Evolutionary conservation across 2,113 vertebrate genomes (phyloP).

Genomic region (Nibea albiflora): DNA sequence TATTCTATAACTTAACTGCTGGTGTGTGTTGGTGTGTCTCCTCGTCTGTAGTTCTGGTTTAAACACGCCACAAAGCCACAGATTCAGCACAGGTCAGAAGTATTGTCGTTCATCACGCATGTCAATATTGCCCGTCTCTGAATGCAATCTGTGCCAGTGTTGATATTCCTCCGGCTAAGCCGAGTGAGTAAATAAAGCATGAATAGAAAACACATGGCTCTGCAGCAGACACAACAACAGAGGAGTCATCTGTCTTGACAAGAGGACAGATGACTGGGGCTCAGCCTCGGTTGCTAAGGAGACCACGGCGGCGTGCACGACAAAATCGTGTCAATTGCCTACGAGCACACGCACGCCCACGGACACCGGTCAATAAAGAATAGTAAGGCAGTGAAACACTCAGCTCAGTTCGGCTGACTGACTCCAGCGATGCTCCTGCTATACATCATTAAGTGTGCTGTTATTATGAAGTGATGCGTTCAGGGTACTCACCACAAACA

Average conservation of each 20-base stretch:
- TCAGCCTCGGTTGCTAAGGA: slow-evolving; percentile 76
- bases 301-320: slow-evolving; percentile 60
- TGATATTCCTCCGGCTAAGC: slow-evolving; percentile 30
- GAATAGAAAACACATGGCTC: slow-evolving; percentile 72
- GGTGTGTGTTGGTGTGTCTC: neutral
- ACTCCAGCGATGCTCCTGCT: neutral
- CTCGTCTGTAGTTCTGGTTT: neutral
- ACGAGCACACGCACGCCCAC: slow-evolving; percentile 48
- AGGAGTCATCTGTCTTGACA: slow-evolving; percentile 67
- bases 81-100: neutral
- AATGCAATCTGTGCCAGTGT: slow-evolving; percentile 34
- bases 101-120: neutral
- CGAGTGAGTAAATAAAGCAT: slow-evolving; percentile 55
- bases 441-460: neutral
- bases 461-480: too few species aligned
- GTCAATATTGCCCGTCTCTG: neutral
- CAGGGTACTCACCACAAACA: slow-evolving; percentile 90
- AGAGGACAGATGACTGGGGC: slow-evolving; percentile 63
- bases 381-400: slow-evolving; percentile 9
- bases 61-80: neutral
- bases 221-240: slow-evolving; percentile 69
- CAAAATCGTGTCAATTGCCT: slow-evolving; percentile 52
- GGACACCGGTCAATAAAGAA: slow-evolving; percentile 34
- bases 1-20: neutral
- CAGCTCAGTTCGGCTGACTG: too few species aligned